A percentile compares a stretch with the other conserved stretches of the same genome.
These are phyloP conservation scores for Leucoraja erinaceus DNA, from an alignment of 2,113 vertebrate species.

Conservation along the genomic window DNA sequence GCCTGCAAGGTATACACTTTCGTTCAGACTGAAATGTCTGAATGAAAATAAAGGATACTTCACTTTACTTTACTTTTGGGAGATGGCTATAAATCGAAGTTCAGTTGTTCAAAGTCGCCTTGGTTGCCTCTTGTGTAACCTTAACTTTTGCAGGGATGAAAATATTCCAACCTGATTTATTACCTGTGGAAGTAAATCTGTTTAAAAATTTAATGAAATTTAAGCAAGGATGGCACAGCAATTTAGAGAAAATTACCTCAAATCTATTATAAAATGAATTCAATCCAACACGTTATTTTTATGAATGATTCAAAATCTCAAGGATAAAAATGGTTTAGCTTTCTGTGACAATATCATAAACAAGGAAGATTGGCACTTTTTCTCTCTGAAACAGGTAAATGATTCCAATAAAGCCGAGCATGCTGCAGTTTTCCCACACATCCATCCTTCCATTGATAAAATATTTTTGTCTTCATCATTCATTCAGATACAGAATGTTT, in stretches of 20 bases:
- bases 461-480: background rate
- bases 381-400: too few relatives aligned
- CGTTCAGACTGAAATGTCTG: too few relatives aligned
- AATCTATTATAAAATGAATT: background rate
- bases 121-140: background rate
- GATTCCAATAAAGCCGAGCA: background rate
- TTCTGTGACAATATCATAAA: background rate
- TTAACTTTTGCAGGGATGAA: background rate
- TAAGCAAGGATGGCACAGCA: background rate
- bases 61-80: too few relatives aligned
- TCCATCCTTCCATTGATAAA: background rate
- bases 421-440: background rate
- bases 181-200: background rate
- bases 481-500: too few relatives aligned
- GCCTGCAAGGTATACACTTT: too few relatives aligned
- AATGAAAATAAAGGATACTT: too few relatives aligned
- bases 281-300: background rate
- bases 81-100: background rate
- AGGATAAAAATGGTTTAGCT: background rate
- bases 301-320: background rate
- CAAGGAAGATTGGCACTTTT: too few relatives aligned
- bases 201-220: constrained; percentile 13
- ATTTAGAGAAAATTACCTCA: background rate
- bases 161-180: background rate
- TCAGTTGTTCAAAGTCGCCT: background rate